Percentiles rank a stretch among this genome's conserved stretches.
Conservation (phyloP, 2,797 vertebrate genomes). For the Dendrocincla fuliginosa region DNA sequence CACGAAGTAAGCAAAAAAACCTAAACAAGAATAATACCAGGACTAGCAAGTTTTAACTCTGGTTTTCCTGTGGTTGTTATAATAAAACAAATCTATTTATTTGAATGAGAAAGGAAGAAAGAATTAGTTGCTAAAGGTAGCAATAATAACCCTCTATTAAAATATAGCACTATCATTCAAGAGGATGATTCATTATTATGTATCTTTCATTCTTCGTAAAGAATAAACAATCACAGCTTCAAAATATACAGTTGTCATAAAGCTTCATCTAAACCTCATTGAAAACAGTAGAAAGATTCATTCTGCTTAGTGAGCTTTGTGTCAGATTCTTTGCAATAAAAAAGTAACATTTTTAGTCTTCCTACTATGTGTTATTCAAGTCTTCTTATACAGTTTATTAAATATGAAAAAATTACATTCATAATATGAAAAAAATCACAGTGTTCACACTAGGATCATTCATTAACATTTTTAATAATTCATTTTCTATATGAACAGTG, state of each 20-base stretch:
- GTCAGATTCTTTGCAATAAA: neutral
- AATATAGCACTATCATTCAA: neutral
- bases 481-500: neutral
- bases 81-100: neutral
- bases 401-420: neutral
- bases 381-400: neutral
- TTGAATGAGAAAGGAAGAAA: neutral
- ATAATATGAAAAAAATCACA: neutral
- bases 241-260: neutral
- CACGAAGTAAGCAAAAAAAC: neutral
- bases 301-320: neutral
- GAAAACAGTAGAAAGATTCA: neutral
- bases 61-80: neutral
- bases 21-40: neutral
- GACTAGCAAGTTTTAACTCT: neutral
- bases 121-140: slow-evolving; percentile 4
- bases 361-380: neutral
- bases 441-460: neutral
- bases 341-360: neutral
- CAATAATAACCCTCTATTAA: neutral
- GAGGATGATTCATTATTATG: neutral
- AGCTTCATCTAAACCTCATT: neutral
- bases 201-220: neutral
- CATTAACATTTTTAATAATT: neutral
- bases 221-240: neutral